A percentile compares a stretch with the other conserved stretches of the same genome.
These are phyloP conservation scores for Apeltes quadracus DNA, from an alignment of 2,113 vertebrate genomes.

Conservation along the genomic window DNA sequence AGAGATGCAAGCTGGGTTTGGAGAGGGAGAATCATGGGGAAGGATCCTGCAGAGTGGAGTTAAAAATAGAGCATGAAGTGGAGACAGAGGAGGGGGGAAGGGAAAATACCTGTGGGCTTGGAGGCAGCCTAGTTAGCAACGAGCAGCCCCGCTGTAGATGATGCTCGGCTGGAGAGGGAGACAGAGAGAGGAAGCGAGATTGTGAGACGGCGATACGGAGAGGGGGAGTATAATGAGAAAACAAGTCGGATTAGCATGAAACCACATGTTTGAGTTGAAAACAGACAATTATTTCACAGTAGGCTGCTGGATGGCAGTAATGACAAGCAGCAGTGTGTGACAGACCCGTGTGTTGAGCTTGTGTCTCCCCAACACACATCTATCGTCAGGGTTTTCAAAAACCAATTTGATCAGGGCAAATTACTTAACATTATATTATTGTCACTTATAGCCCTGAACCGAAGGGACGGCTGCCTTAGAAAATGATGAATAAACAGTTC, in stretches of 20 bases:
- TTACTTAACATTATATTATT: neutral
- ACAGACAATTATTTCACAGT: conserved; percentile 57
- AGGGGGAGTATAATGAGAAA: conserved; percentile 35
- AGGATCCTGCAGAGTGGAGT: conserved; percentile 58
- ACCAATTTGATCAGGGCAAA: neutral
- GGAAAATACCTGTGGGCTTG: conserved; percentile 73
- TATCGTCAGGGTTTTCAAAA: too few species aligned
- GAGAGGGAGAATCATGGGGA: conserved; percentile 47
- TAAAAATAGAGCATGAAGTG: conserved; percentile 76
- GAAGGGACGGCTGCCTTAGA: neutral
- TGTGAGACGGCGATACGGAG: conserved; percentile 30
- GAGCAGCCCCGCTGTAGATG: conserved; percentile 52
- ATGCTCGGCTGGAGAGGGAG: conserved; percentile 35
- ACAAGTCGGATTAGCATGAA: conserved; percentile 60
- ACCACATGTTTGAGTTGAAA: conserved; percentile 36
- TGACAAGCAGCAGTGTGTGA: conserved; percentile 24
- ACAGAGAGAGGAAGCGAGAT: conserved; percentile 18
- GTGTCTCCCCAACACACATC: neutral
- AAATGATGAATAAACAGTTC: neutral
- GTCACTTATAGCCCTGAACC: neutral
- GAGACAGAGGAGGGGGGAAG: conserved; percentile 31
- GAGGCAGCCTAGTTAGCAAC: conserved; percentile 69
- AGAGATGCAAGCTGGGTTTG: conserved; percentile 33
- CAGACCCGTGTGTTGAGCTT: conserved; percentile 20
- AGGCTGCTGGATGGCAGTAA: conserved; percentile 29